phyloP scores from a whole-genome alignment of 2,888 invertebrate genomes.

The Aricia artaxerxes region DNA sequence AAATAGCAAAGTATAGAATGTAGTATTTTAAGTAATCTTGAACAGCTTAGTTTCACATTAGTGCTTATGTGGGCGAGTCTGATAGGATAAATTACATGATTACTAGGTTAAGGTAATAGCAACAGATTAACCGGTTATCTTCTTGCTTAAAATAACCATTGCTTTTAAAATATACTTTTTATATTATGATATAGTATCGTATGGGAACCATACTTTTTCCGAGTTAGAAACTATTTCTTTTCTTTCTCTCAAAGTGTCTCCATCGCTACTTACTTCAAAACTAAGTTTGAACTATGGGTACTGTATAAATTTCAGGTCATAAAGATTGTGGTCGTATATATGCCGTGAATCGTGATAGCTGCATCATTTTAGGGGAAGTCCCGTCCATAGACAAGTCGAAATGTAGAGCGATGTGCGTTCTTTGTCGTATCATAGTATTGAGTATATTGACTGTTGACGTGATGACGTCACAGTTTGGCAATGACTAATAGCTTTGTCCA shows the following conservation, averaged over 20 bases:
- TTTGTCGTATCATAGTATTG: not conserved
- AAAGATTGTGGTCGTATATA: not conserved
- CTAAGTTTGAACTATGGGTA: too few relatives aligned
- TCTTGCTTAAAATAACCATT: not conserved
- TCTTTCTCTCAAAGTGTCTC: too few relatives aligned
- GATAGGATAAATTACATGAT: not conserved
- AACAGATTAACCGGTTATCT: not conserved
- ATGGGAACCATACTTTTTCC: too few relatives aligned
- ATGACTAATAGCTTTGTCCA: not conserved
- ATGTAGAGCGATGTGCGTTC: not conserved
- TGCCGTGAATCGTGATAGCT: not conserved
- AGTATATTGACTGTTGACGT: not conserved
- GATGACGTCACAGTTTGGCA: not conserved
- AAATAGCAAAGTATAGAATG: not conserved
- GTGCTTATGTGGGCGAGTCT: not conserved
- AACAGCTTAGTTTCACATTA: constrained; percentile 10
- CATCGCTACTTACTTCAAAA: too few relatives aligned
- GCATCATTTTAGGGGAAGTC: not conserved
- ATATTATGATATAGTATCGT: too few relatives aligned
- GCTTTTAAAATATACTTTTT: too few relatives aligned
- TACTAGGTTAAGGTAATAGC: constrained; percentile 1
- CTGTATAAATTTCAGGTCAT: too few relatives aligned
- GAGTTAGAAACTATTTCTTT: too few relatives aligned
- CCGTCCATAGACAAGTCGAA: not conserved
- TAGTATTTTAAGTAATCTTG: not conserved